These are phyloP conservation scores for Drosophila monieri DNA, from an alignment of 2,888 invertebrate genomes.

Conservation along the genomic window DNA sequence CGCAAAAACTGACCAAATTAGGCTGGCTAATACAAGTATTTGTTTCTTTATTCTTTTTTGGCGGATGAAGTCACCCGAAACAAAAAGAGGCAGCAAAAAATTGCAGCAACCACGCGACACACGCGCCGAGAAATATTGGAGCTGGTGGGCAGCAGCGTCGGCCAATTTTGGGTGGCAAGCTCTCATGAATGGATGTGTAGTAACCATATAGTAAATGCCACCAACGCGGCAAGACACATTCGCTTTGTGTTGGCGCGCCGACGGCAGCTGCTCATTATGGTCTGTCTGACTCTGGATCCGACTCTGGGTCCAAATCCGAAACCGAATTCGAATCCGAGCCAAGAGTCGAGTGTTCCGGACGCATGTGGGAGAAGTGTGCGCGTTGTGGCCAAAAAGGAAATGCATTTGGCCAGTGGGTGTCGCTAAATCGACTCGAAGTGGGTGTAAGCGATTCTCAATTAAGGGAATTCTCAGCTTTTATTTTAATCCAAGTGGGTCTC, in stretches of 20 bases:
- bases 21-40: slow-evolving; percentile 4
- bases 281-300: slow-evolving; percentile 21
- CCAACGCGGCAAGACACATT: slow-evolving; percentile 61
- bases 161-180: slow-evolving; percentile 70
- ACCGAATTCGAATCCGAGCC: slow-evolving; percentile 26
- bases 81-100: slow-evolving; percentile 53
- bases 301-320: slow-evolving; percentile 65
- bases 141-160: slow-evolving; percentile 62
- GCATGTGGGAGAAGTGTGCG: slow-evolving; percentile 41
- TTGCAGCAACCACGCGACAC: slow-evolving; percentile 79
- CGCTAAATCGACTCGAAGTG: slow-evolving; percentile 53
- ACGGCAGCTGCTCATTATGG: slow-evolving; percentile 51
- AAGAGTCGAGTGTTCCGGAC: not conserved
- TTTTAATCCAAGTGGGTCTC: slow-evolving; percentile 23
- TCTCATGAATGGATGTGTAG: slow-evolving; percentile 49
- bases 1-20: slow-evolving; percentile 26
- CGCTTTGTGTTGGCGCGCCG: slow-evolving; percentile 70
- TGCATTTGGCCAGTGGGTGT: slow-evolving; percentile 72
- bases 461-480: slow-evolving; percentile 27
- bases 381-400: slow-evolving; percentile 77
- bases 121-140: slow-evolving; percentile 66
- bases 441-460: slow-evolving; percentile 38
- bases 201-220: slow-evolving; percentile 63
- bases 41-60: not conserved
- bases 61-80: slow-evolving; percentile 56